phyloP scores from a whole-genome alignment of 2,888 invertebrate species.

The Oscheius sp. region DNA sequence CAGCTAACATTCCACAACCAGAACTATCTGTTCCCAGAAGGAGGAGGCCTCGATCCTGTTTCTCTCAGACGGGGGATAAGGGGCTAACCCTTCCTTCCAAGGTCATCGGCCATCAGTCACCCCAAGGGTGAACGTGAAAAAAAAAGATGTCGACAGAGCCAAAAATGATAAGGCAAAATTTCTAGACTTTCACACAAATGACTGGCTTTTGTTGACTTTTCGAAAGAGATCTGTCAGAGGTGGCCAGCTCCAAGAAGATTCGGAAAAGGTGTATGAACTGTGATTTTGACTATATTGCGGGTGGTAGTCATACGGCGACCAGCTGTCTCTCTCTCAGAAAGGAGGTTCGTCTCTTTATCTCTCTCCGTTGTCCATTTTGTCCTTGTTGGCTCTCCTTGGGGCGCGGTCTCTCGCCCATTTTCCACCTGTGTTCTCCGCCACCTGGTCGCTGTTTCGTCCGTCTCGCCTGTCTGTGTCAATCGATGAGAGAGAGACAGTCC shows the following conservation, averaged over 20 bases:
- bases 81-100: no score
- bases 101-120: no score
- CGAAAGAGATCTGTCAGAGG: no score
- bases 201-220: no score
- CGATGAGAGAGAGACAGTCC: conserved; percentile 35
- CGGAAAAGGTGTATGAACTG: background rate
- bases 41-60: background rate
- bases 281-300: no score
- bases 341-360: conserved; percentile 27
- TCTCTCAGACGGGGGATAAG: no score
- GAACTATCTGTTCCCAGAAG: background rate
- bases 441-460: conserved; percentile 19
- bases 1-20: no score
- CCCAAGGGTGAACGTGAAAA: no score
- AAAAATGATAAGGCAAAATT: no score
- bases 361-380: conserved; percentile 15
- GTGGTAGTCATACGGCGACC: conserved; percentile 1
- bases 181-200: no score
- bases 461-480: conserved; percentile 34
- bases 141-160: no score
- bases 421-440: conserved; percentile 6
- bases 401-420: background rate
- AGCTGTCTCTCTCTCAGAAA: conserved; percentile 38
- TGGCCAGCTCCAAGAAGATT: background rate
- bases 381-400: background rate